These are phyloP conservation scores for Drosophila littoralis DNA, from an alignment of 1,140 invertebrate species.

Conservation along the genomic window DNA sequence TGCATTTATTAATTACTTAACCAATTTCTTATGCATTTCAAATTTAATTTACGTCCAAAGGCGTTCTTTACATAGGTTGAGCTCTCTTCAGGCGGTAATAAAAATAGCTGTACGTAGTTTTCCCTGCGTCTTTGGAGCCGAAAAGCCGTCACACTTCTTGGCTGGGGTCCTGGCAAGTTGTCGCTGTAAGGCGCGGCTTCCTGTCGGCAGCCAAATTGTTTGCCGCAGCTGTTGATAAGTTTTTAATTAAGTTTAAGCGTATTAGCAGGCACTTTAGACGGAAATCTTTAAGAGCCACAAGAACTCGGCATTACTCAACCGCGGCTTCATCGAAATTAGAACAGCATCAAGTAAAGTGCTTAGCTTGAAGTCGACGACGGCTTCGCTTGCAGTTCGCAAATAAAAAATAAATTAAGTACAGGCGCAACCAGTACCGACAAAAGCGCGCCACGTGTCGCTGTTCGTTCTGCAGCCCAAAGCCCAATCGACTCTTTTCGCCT, in stretches of 20 bases:
- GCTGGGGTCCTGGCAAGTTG: slow-evolving; percentile 11
- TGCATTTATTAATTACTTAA: not conserved
- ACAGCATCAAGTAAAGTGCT: slow-evolving; percentile 21
- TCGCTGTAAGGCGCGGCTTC: slow-evolving; percentile 1
- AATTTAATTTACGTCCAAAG: not conserved
- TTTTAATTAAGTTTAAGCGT: slow-evolving; percentile 77
- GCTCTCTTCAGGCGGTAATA: not conserved
- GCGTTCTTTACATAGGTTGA: not conserved
- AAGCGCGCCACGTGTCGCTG: slow-evolving; percentile 14
- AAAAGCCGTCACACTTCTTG: not conserved
- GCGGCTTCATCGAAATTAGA: slow-evolving; percentile 5
- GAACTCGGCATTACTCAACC: slow-evolving; percentile 26
- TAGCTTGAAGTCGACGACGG: slow-evolving; percentile 2
- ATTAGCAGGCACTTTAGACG: slow-evolving; percentile 67
- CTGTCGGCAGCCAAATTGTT: slow-evolving; percentile 57
- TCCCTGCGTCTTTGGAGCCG: not conserved
- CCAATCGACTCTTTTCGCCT: not conserved
- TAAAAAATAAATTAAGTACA: slow-evolving; percentile 28
- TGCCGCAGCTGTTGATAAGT: slow-evolving; percentile 75
- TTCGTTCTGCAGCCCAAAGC: not conserved
- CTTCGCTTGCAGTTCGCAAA: slow-evolving; percentile 16
- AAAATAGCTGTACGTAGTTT: slow-evolving; percentile 10
- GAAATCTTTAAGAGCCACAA: slow-evolving; percentile 35
- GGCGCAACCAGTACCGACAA: not conserved
- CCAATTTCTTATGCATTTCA: not conserved